Percentiles rank a stretch among this genome's conserved stretches.
These are phyloP conservation scores for Chelonia mydas DNA, from an alignment of 2,797 vertebrate species.

Conservation along the genomic window DNA sequence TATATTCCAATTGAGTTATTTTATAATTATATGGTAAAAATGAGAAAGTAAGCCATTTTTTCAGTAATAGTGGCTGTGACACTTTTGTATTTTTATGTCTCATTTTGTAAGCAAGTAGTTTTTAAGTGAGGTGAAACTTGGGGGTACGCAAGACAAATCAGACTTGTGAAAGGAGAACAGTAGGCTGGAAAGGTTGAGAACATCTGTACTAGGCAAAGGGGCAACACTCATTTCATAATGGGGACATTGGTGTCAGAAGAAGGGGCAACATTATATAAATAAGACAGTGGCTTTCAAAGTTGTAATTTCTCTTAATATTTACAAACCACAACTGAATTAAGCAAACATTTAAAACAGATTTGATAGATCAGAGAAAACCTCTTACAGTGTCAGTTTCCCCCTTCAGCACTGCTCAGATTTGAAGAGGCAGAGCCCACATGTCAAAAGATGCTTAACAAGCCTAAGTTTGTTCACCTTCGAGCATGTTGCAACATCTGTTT, in stretches of 20 bases:
- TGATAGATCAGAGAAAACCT: background rate
- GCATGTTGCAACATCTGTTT: background rate
- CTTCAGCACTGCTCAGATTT: background rate
- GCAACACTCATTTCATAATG: background rate
- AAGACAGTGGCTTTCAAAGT: background rate
- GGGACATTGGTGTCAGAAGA: background rate
- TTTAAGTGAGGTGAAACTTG: too few species aligned
- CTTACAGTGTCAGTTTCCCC: background rate
- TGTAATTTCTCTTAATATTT: background rate
- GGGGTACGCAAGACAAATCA: too few species aligned
- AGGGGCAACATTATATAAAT: background rate
- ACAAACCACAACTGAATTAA: background rate
- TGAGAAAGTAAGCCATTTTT: too few species aligned
- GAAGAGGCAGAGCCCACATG: background rate
- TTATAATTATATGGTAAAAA: too few species aligned
- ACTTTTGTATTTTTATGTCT: too few species aligned
- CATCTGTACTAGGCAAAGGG: background rate
- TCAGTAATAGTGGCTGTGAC: too few species aligned
- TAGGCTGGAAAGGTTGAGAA: too few species aligned
- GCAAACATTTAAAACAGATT: background rate
- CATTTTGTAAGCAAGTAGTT: too few species aligned
- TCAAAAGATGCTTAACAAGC: background rate
- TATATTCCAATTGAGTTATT: too few species aligned
- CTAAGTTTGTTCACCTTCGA: background rate
- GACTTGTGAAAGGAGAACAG: too few species aligned